phyloP scores from a whole-genome alignment of 2,797 vertebrate species.

The Fratercula arctica region DNA sequence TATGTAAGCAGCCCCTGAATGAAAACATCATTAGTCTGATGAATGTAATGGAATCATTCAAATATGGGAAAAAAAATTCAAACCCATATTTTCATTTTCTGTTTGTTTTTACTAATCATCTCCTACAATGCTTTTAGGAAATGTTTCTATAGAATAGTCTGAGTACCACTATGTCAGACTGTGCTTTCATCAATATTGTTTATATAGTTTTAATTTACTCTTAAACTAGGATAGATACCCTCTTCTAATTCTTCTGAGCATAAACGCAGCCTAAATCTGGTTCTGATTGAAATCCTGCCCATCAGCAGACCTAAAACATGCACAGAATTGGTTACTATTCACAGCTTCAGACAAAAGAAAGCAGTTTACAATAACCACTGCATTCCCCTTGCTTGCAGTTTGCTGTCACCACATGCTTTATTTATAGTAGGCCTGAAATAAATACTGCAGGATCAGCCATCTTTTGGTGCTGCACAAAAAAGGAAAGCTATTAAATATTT shows the following conservation, averaged over 20 bases:
- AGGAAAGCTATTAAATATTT: slow-evolving; percentile 55
- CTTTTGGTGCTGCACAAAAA: slow-evolving; percentile 4
- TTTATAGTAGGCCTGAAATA: slow-evolving; percentile 56
- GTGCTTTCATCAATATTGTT: background rate
- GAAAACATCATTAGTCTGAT: background rate
- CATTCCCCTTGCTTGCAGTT: slow-evolving; percentile 10
- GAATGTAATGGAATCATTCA: background rate
- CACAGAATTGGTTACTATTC: slow-evolving; percentile 1
- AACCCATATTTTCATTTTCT: background rate
- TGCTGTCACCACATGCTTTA: slow-evolving; percentile 50
- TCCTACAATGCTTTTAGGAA: background rate
- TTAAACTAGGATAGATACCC: background rate
- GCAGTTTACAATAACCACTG: slow-evolving; percentile 11
- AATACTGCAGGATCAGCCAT: slow-evolving; percentile 51
- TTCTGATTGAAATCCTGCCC: background rate
- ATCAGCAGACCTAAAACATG: background rate
- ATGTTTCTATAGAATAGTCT: background rate
- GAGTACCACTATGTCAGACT: background rate
- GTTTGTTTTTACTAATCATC: background rate
- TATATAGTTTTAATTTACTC: background rate
- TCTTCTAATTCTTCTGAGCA: background rate
- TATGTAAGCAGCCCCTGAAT: background rate
- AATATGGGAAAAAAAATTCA: background rate
- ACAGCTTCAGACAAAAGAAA: slow-evolving; percentile 41
- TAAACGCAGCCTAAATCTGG: background rate